Percentiles rank a stretch among this genome's conserved stretches.
Conservation (phyloP, 2,113 vertebrate genomes). For the Prinia subflava region DNA sequence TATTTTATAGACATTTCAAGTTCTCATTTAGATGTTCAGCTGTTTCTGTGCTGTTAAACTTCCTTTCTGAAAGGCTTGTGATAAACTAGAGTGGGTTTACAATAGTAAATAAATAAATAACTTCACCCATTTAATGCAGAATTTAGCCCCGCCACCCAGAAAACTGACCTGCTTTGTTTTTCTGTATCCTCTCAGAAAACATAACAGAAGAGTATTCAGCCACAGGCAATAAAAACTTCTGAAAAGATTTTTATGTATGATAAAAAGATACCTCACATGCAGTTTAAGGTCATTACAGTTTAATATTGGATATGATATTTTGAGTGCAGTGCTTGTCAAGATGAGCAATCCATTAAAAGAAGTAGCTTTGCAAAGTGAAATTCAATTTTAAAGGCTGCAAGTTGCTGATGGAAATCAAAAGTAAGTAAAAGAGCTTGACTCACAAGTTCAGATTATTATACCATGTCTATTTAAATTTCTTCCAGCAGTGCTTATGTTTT, state of each 20-base stretch:
- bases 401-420: conserved; percentile 26
- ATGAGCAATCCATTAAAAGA: neutral
- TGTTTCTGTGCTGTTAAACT: neutral
- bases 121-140: neutral
- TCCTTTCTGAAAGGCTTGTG: neutral
- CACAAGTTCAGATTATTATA: neutral
- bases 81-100: neutral
- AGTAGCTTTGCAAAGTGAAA: conserved; percentile 2
- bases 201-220: neutral
- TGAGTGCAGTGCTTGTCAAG: neutral
- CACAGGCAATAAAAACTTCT: neutral
- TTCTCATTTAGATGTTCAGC: neutral
- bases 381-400: conserved; percentile 4
- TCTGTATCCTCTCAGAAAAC: neutral
- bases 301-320: neutral
- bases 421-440: conserved; percentile 4
- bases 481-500: neutral
- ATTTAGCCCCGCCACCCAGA: neutral
- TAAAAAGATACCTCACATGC: neutral
- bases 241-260: conserved; percentile 5
- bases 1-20: neutral
- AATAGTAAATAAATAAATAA: neutral
- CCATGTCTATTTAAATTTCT: neutral
- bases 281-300: neutral
- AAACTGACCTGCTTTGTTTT: neutral